Evolutionary conservation across 1,140 invertebrate genomes (phyloP).

Genomic region (Calephelis virginiensis): DNA sequence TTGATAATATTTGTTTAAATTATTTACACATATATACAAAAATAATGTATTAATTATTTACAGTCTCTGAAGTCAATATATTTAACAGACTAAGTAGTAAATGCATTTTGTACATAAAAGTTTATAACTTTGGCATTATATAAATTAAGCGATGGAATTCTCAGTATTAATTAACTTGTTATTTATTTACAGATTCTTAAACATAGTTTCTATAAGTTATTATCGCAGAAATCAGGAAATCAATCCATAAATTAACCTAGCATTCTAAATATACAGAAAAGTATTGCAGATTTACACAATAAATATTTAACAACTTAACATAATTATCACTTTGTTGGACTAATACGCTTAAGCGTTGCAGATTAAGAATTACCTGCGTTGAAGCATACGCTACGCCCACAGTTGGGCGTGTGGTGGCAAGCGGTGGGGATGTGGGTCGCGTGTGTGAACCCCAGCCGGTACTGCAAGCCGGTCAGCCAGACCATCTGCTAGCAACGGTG

Average conservation of each 20-base stretch:
- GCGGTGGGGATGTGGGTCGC: conserved; percentile 84
- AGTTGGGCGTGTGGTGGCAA: conserved; percentile 95
- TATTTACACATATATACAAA: conserved; percentile 66
- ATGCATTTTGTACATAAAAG: conserved; percentile 67
- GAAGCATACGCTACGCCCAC: conserved; percentile 81
- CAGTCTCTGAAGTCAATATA: conserved; percentile 44
- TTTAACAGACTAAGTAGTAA: conserved; percentile 51
- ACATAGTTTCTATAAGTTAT: conserved; percentile 43
- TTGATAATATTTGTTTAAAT: conserved; percentile 47
- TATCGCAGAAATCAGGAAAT: conserved; percentile 72
- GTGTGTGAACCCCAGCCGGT: conserved; percentile 87
- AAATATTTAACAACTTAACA: conserved; percentile 65
- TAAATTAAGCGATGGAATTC: conserved; percentile 55
- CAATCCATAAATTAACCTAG: conserved; percentile 55
- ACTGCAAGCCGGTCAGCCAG: conserved; percentile 72
- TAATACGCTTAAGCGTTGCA: conserved; percentile 75
- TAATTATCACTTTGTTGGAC: conserved; percentile 75
- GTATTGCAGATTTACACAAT: conserved; percentile 43
- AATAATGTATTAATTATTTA: conserved; percentile 58
- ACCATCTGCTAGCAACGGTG: conserved; percentile 71
- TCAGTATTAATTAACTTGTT: conserved; percentile 24
- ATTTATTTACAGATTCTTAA: conserved; percentile 18
- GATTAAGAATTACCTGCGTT: conserved; percentile 77
- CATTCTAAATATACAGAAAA: conserved; percentile 51
- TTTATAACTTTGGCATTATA: conserved; percentile 76